A percentile compares a stretch with the other conserved stretches of the same genome.
Conservation (phyloP, 1,140 invertebrate genomes). For the Trichonephila clavipes region DNA sequence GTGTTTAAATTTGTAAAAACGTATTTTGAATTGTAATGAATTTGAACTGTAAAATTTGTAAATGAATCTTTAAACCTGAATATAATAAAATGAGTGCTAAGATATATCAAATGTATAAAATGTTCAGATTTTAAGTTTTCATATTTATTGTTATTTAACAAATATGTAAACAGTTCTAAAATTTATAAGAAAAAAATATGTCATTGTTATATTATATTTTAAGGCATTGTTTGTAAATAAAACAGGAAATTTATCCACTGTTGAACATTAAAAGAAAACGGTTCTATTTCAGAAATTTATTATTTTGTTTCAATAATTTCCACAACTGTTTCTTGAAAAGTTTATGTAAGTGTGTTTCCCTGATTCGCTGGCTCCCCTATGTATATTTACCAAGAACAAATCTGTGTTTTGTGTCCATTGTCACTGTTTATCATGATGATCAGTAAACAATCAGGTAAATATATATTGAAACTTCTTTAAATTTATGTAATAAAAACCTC, state of each 20-base stretch:
- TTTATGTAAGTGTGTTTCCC: not conserved
- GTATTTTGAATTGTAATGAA: not conserved
- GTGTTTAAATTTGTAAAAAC: not conserved
- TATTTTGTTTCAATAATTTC: conserved; percentile 1
- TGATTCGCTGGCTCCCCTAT: not conserved
- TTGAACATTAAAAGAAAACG: not conserved
- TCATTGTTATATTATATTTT: not conserved
- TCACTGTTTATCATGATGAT: conserved; percentile 18
- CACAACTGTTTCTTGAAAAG: conserved; percentile 21
- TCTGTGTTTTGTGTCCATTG: conserved; percentile 33
- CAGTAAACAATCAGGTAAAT: not conserved
- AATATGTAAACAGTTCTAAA: too few relatives aligned
- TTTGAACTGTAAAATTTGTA: not conserved
- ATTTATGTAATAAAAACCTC: not conserved
- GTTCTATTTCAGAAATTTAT: not conserved
- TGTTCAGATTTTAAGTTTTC: too few relatives aligned
- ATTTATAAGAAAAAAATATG: too few relatives aligned
- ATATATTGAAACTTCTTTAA: not conserved
- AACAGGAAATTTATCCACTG: not conserved
- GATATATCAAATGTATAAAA: not conserved
- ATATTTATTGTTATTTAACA: too few relatives aligned
- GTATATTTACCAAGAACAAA: conserved; percentile 30
- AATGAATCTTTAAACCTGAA: not conserved
- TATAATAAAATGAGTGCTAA: not conserved
- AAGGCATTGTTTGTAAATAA: conserved; percentile 3